Base-by-base conservation (phyloP, 2,888 invertebrate species). In the Ophion costatus region DNA sequence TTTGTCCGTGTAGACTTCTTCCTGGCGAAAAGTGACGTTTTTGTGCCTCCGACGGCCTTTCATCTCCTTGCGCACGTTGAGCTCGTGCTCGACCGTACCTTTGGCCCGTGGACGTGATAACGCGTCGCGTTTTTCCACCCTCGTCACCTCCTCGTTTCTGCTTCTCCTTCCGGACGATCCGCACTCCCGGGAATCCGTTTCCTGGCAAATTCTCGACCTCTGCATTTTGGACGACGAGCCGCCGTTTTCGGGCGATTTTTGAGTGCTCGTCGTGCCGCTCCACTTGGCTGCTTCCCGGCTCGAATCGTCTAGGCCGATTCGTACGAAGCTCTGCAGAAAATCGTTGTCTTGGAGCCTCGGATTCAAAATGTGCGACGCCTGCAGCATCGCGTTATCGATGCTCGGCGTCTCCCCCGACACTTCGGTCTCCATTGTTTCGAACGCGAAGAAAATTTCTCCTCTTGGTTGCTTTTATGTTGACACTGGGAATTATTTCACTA, bases 1-100 rank as follows among this genome's bases (percentile, higher is more conserved):
- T 91, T 98, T 98, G 92, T 98, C 98, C 24, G 98, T 98, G 91
- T 98, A 98, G 29, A 97, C 94, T 91, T 98, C 98, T 88, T 98
- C 97, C 83, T 94, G 91, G 0, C 92, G 89, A 38, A 88, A 88
- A 10, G 83, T 88, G 2, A 90, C 89, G 82, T 90, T 90, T 75
- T 89, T 92, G 73, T 90, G 88, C 11, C 91, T 76, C 84, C 88
- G 86, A 92, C 94, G 86, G 91, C 92, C 84, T 89, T 94, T 90
- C 88, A 91, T 88, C 84, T 93, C 92, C 76, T 92, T 93, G 51
- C 90, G 90, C 22, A 90, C 88, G 59, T 90, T 91, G 80, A 92
- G 87, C 82, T 93, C 92, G 77, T 90, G 89, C 70, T 92, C 90
- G 7, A 91, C 74, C 24, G 89, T 86, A 61, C 88, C 88, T 63